Evolutionary conservation across 2,797 vertebrate species (phyloP), one percentile per base, ranked within the genome.

Genomic region (Champsocephalus esox): DNA sequence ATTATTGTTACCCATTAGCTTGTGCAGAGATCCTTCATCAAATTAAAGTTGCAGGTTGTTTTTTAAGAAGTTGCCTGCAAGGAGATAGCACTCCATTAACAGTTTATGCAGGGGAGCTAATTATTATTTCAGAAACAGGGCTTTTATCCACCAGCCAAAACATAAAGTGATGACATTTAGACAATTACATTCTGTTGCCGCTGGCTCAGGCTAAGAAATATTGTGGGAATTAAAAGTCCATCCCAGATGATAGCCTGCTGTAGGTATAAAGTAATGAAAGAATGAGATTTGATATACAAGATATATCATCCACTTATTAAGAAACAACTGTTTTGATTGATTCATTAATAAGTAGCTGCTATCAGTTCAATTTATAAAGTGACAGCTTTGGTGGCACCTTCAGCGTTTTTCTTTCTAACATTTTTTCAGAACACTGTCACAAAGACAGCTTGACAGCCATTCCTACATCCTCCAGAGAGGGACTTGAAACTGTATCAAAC

Each of bases 151-250:
- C 49, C 43, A 67, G 79, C 77, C 73, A 75, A 81, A 84, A 79
- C 70, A 77, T 57, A 83, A 71, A 77, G 66, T 38, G 44, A 58
- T 78, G 80, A 85, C 82, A 79, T 83, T 83, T 63, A 70, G 66
- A 75, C 80, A 71, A 66, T 82, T 61, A 82, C 70, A 73, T 67
- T 87, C 51, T 69, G 56, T 77, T 82, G 57, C 38, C 48, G 68
- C 66, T 43, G 67, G 79, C 54, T 69, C 50, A 65, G 82, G 76
- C 73, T 41, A 73, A 76, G 66, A 60, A 66, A 73, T 56, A 84
- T 55, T 79, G 57, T 70, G 70, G 54, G 75, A 81, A 75, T 84
- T 52, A 19, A 66, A 13, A 52, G 44, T 64, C 19, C 54, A 68
- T 82, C 74, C 56, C 58, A 59, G 56, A 67, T 76, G 64, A 80